Evolutionary conservation across 2,113 vertebrate genomes (phyloP).

Genomic region (Aix galericulata): DNA sequence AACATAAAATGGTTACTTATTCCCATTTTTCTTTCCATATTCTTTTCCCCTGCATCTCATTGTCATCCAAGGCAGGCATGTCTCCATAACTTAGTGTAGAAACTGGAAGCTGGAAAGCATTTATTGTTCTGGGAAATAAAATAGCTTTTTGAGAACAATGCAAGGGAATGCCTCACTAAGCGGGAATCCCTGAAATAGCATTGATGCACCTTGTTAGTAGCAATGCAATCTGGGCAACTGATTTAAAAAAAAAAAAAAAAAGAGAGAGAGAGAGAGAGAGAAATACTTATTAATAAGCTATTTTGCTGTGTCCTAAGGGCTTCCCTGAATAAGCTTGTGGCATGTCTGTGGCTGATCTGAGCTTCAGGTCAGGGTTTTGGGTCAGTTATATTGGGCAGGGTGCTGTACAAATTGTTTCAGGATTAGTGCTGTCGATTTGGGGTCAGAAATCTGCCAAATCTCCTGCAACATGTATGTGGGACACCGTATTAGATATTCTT

Average conservation of each 20-base stretch:
- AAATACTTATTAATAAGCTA: not conserved
- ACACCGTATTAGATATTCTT: not conserved
- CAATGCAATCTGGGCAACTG: not conserved
- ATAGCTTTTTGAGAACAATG: not conserved
- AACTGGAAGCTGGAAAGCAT: not conserved
- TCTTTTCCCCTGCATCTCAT: not conserved
- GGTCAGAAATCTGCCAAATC: not conserved
- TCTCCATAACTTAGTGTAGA: not conserved
- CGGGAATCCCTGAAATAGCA: not conserved
- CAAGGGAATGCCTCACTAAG: not conserved
- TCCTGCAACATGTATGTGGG: not conserved
- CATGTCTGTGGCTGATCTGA: not conserved
- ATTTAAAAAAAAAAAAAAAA: not conserved
- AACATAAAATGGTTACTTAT: not conserved
- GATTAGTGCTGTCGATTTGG: not conserved
- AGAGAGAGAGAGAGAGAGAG: not conserved
- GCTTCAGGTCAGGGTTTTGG: not conserved
- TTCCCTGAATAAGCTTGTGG: not conserved
- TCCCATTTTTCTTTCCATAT: not conserved
- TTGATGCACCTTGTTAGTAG: not conserved
- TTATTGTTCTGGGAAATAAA: not conserved
- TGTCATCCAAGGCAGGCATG: not conserved
- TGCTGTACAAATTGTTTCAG: not conserved
- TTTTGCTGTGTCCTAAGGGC: not conserved
- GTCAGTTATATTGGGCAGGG: not conserved